phyloP scores from a whole-genome alignment of 2,888 invertebrate genomes.

The Ophion slaviceki region DNA sequence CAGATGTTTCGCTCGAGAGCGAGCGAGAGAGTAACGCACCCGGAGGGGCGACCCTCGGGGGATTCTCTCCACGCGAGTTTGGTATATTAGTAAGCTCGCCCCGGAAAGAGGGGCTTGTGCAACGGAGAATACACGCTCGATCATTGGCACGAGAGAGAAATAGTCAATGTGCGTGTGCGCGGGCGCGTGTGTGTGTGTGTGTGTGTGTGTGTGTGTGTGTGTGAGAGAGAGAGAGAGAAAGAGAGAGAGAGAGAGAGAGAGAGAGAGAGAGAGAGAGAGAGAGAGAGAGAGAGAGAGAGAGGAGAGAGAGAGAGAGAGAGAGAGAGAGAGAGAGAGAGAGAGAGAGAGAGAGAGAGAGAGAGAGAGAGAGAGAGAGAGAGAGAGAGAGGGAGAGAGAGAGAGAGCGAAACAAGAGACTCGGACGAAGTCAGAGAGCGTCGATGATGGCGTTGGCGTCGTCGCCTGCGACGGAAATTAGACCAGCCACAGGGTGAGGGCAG shows the following conservation, averaged over 20 bases:
- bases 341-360: slow-evolving; percentile 9
- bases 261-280: slow-evolving; percentile 28
- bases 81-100: slow-evolving; percentile 64
- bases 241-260: slow-evolving; percentile 15
- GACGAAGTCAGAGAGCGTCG: slow-evolving; percentile 61
- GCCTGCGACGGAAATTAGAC: slow-evolving; percentile 58
- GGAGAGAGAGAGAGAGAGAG: neutral
- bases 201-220: too few relatives aligned
- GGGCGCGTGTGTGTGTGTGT: too few relatives aligned
- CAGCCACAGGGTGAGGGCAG: slow-evolving; percentile 61
- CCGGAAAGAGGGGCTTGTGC: slow-evolving; percentile 65
- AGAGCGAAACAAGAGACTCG: slow-evolving; percentile 24
- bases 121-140: slow-evolving; percentile 54
- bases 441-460: slow-evolving; percentile 59
- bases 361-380: slow-evolving; percentile 14
- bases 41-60: slow-evolving; percentile 16
- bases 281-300: slow-evolving; percentile 31
- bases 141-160: slow-evolving; percentile 38
- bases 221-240: neutral
- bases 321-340: slow-evolving; percentile 31
- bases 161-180: neutral
- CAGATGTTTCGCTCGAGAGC: slow-evolving; percentile 66
- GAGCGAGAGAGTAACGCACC: slow-evolving; percentile 54
- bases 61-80: slow-evolving; percentile 35
- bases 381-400: slow-evolving; percentile 8